A percentile compares a stretch with the other conserved stretches of the same genome.
phyloP scores from a whole-genome alignment of 2,888 invertebrate species.

The Eupithecia dodoneata region DNA sequence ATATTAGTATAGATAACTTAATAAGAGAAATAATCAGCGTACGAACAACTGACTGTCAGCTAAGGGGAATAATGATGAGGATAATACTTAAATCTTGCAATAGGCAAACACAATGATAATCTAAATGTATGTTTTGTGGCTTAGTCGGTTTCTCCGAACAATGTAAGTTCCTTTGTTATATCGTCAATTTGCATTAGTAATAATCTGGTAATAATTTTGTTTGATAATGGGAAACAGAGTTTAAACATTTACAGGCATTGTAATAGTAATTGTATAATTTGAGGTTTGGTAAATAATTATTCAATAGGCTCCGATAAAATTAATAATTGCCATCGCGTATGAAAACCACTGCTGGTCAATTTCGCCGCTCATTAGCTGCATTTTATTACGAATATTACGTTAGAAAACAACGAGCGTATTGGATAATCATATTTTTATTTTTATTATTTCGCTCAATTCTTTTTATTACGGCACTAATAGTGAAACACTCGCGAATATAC shows the following conservation, averaged over 20 bases:
- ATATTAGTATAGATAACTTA: no score
- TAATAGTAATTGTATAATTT: not conserved
- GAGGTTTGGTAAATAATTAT: not conserved
- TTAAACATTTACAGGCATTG: not conserved
- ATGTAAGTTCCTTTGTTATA: not conserved
- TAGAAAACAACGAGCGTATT: not conserved
- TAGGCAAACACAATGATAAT: not conserved
- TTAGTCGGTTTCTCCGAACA: not conserved
- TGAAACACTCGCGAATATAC: no score
- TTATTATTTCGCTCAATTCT: no score
- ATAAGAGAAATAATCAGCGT: not conserved
- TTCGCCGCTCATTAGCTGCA: not conserved
- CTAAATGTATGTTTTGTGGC: not conserved
- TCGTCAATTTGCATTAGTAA: not conserved
- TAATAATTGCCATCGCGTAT: not conserved
- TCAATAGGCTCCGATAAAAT: not conserved
- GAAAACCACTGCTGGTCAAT: not conserved
- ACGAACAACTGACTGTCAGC: not conserved
- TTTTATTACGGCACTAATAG: no score
- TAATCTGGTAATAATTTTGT: not conserved
- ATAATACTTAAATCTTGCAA: not conserved
- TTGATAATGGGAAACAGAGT: not conserved
- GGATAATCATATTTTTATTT: no score
- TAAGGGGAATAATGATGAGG: not conserved
- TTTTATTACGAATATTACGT: not conserved